Conservation (phyloP, 1,140 invertebrate species). For the Drosophila virilis region DNA sequence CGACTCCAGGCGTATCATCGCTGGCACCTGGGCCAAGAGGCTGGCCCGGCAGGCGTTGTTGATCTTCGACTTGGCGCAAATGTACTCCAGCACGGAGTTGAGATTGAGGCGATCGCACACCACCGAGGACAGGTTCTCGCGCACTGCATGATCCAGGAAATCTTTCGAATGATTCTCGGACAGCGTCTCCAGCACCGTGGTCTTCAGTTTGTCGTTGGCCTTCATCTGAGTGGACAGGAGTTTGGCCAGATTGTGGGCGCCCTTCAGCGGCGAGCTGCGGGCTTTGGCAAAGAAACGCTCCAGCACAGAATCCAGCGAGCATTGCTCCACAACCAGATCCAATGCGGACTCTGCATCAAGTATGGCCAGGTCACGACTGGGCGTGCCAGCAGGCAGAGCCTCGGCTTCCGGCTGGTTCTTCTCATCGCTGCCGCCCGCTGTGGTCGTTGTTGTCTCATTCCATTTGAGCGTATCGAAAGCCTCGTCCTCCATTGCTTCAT, state of each 20-base stretch:
- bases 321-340: conserved; percentile 55
- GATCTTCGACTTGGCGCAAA: conserved; percentile 82
- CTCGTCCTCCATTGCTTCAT: conserved; percentile 53
- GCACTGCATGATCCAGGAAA: conserved; percentile 80
- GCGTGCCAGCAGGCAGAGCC: neutral
- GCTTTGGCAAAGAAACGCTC: conserved; percentile 63
- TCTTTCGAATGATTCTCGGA: conserved; percentile 83
- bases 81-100: conserved; percentile 79
- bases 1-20: conserved; percentile 62
- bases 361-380: conserved; percentile 41
- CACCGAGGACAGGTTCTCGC: conserved; percentile 80
- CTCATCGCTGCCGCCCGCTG: conserved; percentile 8
- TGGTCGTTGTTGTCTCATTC: conserved; percentile 59
- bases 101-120: conserved; percentile 81
- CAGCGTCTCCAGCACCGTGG: conserved; percentile 75
- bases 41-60: conserved; percentile 67
- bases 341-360: conserved; percentile 55
- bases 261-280: conserved; percentile 49
- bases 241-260: conserved; percentile 57
- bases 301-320: conserved; percentile 64
- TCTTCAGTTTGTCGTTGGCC: conserved; percentile 67
- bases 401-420: neutral
- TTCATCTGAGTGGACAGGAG: conserved; percentile 73
- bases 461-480: conserved; percentile 63
- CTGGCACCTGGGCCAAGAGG: conserved; percentile 64